Evolutionary conservation across 1,140 invertebrate genomes (phyloP), one percentile per base, ranked within the genome.

Genomic region (Anastrepha obliqua): DNA sequence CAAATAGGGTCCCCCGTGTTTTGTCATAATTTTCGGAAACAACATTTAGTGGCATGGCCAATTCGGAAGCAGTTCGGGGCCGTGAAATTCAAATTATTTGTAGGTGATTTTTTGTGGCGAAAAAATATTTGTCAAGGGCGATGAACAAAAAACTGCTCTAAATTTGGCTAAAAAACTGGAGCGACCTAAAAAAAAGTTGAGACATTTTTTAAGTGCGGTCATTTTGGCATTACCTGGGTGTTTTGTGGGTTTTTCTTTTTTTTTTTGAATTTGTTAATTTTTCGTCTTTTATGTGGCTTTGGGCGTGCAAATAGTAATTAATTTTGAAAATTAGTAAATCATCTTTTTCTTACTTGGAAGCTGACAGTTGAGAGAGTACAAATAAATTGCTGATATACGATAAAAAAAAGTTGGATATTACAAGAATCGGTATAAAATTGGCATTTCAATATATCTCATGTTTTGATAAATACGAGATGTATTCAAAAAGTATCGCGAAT

Each of bases 91-190:
- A 44, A 74, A 74, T 74, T 74, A 47, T 29, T 7, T 74, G 9
- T 11, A 17, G 17, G 7, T 47, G 1, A 74, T 44, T 74, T 74
- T 29, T 67, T 47, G 15, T 74, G 13, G 39, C 67, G 67, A 15
- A 74, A 74, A 42, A n/a, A 44, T 74, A 7, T 47, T 44, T 17
- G 39, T n/a, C 2, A 74, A 15, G 67, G 67, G 2, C 42, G 5
- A 13, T 2, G 11, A 13, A 74, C 67, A 74, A 74, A 74, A 70
- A 74, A 74, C 67, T 74, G 67, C 67, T 74, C 67, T 74, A n/a
- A 74, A 74, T 74, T 74, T 74, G 67, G 67, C 67, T 74, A 74
- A 74, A 74, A 74, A 74, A 74, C 67, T 74, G 42, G 67, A 74
- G 67, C 39, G 39, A 42, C 1, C 15, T 17, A 7, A 47, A 44